These are phyloP conservation scores for Taenaris catops DNA, from an alignment of 2,888 invertebrate genomes.

Conservation along the genomic window DNA sequence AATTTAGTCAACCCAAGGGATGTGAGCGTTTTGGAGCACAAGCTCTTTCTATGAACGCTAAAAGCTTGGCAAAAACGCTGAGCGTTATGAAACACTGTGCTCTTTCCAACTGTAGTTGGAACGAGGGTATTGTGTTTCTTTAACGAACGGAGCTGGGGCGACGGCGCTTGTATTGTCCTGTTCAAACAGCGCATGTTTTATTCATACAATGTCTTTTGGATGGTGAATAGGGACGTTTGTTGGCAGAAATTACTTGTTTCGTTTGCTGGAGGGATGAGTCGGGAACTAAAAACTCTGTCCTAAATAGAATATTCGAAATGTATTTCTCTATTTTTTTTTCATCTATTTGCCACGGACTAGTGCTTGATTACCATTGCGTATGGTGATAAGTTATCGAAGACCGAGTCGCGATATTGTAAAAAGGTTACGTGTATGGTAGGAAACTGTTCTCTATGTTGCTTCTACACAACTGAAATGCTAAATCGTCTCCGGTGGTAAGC, in stretches of 20 bases:
- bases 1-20: neutral
- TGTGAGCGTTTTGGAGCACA: neutral
- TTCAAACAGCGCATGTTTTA: slow-evolving; percentile 58
- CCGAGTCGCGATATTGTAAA: too few species aligned
- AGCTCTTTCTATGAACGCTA: neutral
- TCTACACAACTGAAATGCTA: too few species aligned
- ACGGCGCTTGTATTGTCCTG: slow-evolving; percentile 52
- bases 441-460: too few species aligned
- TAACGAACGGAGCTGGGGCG: slow-evolving; percentile 43
- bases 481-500: too few species aligned
- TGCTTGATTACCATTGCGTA: too few species aligned
- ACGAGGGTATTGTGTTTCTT: slow-evolving; percentile 25
- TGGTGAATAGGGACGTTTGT: slow-evolving; percentile 27
- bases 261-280: slow-evolving; percentile 17
- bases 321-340: neutral
- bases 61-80: slow-evolving; percentile 11
- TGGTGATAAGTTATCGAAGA: too few species aligned
- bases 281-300: slow-evolving; percentile 14
- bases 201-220: slow-evolving; percentile 51
- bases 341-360: too few species aligned
- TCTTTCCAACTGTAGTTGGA: slow-evolving; percentile 23
- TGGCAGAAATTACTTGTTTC: slow-evolving; percentile 27
- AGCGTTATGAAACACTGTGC: slow-evolving; percentile 13
- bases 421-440: too few species aligned
- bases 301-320: slow-evolving; percentile 11